These are phyloP conservation scores for Pollenia griseotomentosa DNA, from an alignment of 2,888 invertebrate genomes.

Conservation along the genomic window DNA sequence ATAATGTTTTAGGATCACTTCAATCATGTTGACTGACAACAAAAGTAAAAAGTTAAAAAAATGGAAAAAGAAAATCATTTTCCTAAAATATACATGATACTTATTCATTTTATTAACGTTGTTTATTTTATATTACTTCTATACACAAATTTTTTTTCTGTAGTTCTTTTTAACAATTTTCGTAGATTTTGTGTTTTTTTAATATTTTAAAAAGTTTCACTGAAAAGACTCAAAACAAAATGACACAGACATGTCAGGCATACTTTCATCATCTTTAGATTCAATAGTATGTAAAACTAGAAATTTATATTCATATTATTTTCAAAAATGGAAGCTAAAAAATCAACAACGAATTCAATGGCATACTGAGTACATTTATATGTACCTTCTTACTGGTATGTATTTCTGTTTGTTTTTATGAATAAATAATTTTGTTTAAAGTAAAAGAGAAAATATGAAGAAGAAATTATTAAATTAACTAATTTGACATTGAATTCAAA, in stretches of 20 bases:
- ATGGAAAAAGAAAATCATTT: constrained; percentile 19
- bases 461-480: background rate
- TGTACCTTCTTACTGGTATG: background rate
- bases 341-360: constrained; percentile 1
- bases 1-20: constrained; percentile 62
- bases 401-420: background rate
- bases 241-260: constrained; percentile 61
- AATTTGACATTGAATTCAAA: background rate
- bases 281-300: constrained; percentile 41
- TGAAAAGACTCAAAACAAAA: constrained; percentile 30
- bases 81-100: constrained; percentile 47
- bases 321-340: background rate
- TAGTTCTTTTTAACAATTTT: background rate
- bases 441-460: background rate
- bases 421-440: too few species aligned
- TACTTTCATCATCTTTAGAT: constrained; percentile 57
- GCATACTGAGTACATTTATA: background rate
- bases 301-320: constrained; percentile 44
- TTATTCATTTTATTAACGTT: background rate
- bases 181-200: background rate
- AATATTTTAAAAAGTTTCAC: background rate
- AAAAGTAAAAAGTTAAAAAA: constrained; percentile 11
- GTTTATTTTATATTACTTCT: constrained; percentile 12
- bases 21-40: constrained; percentile 59
- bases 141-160: background rate